Conservation (phyloP, 2,797 vertebrate genomes). For the Sebastes glaucus region DNA sequence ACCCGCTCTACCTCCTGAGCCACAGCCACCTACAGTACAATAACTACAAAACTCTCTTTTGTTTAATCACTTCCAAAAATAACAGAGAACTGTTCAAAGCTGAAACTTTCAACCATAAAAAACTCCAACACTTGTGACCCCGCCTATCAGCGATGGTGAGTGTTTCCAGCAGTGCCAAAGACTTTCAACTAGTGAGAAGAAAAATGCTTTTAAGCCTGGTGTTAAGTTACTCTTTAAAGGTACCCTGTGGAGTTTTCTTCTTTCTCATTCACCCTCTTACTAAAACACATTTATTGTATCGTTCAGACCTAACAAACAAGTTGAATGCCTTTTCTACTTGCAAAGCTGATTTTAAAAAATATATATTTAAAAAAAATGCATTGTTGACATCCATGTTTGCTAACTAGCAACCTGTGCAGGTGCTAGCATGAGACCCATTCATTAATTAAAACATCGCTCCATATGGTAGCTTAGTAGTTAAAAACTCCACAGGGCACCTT, state of each 20-base stretch:
- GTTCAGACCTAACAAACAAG: not conserved
- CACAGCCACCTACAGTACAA: not conserved
- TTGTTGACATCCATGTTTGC: no score
- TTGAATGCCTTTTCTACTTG: not conserved
- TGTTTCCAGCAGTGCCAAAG: not conserved
- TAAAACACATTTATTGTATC: not conserved
- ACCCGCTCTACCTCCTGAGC: no score
- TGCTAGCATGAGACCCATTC: not conserved
- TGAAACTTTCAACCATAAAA: not conserved
- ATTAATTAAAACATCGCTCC: not conserved
- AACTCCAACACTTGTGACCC: not conserved
- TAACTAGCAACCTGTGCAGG: not conserved
- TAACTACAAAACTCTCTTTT: not conserved
- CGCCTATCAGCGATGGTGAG: not conserved
- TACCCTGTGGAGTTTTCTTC: not conserved
- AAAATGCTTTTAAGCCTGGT: not conserved
- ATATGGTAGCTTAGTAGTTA: not conserved
- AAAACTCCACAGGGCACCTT: not conserved
- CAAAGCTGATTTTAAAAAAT: not conserved
- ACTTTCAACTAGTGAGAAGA: not conserved
- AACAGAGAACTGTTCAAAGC: not conserved
- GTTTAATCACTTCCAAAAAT: not conserved
- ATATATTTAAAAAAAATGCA: no score
- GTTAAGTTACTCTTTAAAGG: not conserved
- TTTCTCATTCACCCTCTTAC: not conserved